Conservation (phyloP, 2,888 invertebrate species). For the Chirona hameri region DNA sequence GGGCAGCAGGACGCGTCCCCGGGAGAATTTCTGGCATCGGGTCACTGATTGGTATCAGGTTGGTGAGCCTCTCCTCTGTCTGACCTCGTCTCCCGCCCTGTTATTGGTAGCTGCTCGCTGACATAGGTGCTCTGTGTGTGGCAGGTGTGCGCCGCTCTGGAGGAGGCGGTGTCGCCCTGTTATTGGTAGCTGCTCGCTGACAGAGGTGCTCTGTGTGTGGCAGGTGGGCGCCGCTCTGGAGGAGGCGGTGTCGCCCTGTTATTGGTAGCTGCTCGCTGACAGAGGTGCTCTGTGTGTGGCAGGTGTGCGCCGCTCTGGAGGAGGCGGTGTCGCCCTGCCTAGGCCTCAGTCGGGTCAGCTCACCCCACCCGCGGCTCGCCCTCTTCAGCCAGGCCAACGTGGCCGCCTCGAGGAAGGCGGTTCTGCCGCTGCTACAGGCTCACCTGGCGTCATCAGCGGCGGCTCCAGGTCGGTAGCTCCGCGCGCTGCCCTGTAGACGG, state of each 20-base stretch:
- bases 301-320: slow-evolving; percentile 25
- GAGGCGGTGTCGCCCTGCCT: neutral
- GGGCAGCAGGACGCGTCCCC: too few species aligned
- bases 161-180: too few species aligned
- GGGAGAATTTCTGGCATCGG: too few species aligned
- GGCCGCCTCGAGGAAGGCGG: slow-evolving; percentile 40
- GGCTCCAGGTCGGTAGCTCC: neutral
- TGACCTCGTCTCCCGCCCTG: neutral
- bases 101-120: too few species aligned
- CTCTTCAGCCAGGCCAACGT: slow-evolving; percentile 36
- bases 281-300: neutral
- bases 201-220: neutral
- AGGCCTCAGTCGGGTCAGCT: neutral
- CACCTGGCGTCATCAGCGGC: neutral
- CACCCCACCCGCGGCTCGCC: neutral
- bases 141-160: too few species aligned
- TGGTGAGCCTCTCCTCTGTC: neutral
- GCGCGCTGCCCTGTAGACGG: neutral
- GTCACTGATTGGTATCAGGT: too few species aligned
- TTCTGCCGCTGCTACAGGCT: slow-evolving; percentile 38
- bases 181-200: neutral
- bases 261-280: neutral
- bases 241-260: neutral
- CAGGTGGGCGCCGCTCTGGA: neutral
- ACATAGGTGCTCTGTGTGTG: too few species aligned